These are phyloP conservation scores for Python bivittatus DNA, from an alignment of 2,113 vertebrate species.

Conservation along the genomic window DNA sequence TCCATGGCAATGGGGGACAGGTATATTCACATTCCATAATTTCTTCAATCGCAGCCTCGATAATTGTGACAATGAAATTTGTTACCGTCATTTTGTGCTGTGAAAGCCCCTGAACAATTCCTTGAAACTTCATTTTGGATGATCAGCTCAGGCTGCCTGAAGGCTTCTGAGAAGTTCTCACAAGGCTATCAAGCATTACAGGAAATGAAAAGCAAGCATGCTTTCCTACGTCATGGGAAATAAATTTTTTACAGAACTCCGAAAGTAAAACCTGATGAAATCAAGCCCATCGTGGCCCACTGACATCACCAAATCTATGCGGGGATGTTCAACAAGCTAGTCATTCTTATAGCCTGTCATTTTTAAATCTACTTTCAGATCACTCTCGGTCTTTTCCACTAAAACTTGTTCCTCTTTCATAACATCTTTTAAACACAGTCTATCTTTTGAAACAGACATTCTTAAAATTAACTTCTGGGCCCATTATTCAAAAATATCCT, in stretches of 20 bases:
- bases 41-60: not conserved
- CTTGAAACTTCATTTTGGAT: not conserved
- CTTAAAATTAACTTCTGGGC: too few relatives aligned
- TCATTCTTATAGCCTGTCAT: too few relatives aligned
- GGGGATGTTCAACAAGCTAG: too few relatives aligned
- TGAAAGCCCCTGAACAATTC: rapidly evolving
- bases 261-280: not conserved
- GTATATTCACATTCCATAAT: not conserved
- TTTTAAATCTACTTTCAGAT: too few relatives aligned
- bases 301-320: too few relatives aligned
- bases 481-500: too few relatives aligned
- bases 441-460: too few relatives aligned
- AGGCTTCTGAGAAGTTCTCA: not conserved
- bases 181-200: not conserved
- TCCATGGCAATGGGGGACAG: not conserved
- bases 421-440: too few relatives aligned
- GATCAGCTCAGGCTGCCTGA: not conserved
- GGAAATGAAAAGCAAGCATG: not conserved
- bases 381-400: too few relatives aligned
- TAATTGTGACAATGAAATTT: not conserved
- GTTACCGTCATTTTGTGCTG: too few relatives aligned
- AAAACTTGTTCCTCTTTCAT: too few relatives aligned
- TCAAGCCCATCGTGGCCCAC: too few relatives aligned
- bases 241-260: not conserved
- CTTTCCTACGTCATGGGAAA: not conserved